Conservation (phyloP, 2,113 vertebrate species). For the Eudyptes chrysolophus region DNA sequence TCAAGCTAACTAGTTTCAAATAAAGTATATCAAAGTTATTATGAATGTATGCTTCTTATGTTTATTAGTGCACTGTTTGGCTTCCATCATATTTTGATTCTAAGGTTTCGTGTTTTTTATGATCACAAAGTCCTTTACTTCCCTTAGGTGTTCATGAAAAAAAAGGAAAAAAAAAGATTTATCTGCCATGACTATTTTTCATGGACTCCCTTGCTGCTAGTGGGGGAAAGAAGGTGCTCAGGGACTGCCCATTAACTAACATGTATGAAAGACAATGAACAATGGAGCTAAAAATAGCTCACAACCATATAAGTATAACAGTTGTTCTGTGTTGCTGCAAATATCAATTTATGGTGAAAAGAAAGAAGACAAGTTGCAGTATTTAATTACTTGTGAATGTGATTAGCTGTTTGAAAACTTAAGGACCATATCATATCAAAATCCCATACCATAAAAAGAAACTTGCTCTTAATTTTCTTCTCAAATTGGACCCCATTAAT, state of each 20-base stretch:
- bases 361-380: background rate
- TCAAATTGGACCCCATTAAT: conserved; percentile 25
- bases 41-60: background rate
- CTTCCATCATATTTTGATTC: background rate
- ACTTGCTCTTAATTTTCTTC: conserved; percentile 26
- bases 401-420: conserved; percentile 20
- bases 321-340: conserved; percentile 5
- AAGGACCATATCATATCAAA: conserved; percentile 14
- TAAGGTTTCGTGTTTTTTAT: background rate
- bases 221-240: background rate
- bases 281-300: conserved; percentile 6
- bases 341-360: background rate
- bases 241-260: background rate
- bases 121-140: background rate
- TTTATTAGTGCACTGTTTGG: background rate
- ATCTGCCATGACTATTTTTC: background rate
- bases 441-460: background rate
- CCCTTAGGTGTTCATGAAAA: background rate
- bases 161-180: background rate
- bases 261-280: background rate
- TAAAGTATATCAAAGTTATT: background rate
- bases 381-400: conserved; percentile 36
- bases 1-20: background rate
- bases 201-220: background rate
- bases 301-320: background rate